These are phyloP conservation scores for Synergus umbraculus DNA, from an alignment of 2,888 invertebrate genomes.

Conservation along the genomic window DNA sequence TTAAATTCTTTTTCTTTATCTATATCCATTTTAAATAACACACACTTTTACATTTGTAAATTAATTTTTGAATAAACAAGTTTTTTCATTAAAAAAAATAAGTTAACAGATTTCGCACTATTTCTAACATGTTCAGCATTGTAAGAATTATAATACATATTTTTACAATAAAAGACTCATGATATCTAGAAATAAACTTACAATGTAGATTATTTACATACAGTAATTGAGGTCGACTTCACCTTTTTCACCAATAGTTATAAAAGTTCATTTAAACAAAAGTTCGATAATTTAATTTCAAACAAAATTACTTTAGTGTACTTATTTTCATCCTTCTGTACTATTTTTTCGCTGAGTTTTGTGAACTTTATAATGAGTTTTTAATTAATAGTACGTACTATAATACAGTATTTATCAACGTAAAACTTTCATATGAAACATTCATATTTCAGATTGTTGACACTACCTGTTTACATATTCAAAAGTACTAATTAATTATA, in stretches of 20 bases:
- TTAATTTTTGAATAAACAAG: neutral
- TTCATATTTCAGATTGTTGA: neutral
- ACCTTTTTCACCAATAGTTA: neutral
- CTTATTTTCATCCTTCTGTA: neutral
- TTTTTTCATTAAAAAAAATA: neutral
- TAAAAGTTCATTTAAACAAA: neutral
- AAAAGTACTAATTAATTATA: neutral
- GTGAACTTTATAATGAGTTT: no score
- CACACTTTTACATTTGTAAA: neutral
- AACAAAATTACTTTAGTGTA: neutral
- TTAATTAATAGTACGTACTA: neutral
- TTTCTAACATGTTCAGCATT: neutral
- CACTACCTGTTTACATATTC: neutral
- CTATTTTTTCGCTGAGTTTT: neutral
- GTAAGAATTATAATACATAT: neutral
- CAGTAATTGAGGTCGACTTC: neutral
- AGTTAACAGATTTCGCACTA: neutral
- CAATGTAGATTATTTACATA: neutral
- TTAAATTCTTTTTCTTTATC: neutral
- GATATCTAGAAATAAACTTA: neutral
- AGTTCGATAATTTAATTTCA: neutral
- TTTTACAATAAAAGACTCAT: neutral
- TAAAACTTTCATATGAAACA: neutral
- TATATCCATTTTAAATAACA: neutral
- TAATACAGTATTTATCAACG: neutral